phyloP scores from a whole-genome alignment of 2,888 invertebrate genomes.

The Drosophila anomelani region DNA sequence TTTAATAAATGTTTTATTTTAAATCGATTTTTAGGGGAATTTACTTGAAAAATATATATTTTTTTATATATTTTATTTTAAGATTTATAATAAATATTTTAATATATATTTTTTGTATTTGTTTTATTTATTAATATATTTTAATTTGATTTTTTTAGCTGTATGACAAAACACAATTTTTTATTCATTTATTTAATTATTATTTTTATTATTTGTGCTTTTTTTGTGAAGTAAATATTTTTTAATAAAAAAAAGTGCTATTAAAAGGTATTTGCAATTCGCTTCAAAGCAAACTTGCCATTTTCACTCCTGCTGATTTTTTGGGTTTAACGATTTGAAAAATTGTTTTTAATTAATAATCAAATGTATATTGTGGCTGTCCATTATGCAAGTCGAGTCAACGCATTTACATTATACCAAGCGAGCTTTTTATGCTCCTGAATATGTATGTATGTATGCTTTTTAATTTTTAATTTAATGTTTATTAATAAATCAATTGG shows the following conservation, averaged over 20 bases:
- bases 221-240: too few relatives aligned
- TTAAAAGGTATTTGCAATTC: conserved; percentile 23
- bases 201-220: too few relatives aligned
- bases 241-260: too few relatives aligned
- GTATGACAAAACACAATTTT: too few relatives aligned
- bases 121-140: not conserved
- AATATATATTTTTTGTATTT: too few relatives aligned
- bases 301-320: conserved; percentile 45
- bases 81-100: too few relatives aligned
- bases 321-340: conserved; percentile 45
- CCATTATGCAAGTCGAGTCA: conserved; percentile 63
- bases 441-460: not conserved
- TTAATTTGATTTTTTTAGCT: not conserved
- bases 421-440: conserved; percentile 14
- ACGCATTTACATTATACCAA: conserved; percentile 65
- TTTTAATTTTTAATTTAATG: conserved; percentile 58
- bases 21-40: too few relatives aligned
- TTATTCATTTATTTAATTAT: too few relatives aligned
- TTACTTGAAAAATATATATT: too few relatives aligned
- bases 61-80: too few relatives aligned
- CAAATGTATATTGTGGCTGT: conserved; percentile 49
- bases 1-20: too few relatives aligned
- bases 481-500: conserved; percentile 79
- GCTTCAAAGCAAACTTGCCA: conserved; percentile 14
- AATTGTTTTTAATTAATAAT: conserved; percentile 60